Conservation (phyloP, 2,113 vertebrate species). For the Cygnus atratus region DNA sequence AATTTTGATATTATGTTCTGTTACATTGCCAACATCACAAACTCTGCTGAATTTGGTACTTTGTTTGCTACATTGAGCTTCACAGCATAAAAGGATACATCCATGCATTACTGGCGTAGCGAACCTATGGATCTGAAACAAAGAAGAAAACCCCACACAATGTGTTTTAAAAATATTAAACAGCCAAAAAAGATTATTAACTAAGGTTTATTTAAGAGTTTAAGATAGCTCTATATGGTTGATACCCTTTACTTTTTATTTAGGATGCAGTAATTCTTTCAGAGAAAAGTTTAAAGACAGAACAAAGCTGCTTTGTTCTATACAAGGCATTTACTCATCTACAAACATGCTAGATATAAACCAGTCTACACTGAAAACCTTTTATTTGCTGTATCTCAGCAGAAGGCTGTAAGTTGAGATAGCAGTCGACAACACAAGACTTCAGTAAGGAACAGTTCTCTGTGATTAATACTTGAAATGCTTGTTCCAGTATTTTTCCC, state of each 20-base stretch:
- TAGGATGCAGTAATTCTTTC: not conserved
- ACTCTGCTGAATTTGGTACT: too few species aligned
- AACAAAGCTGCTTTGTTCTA: not conserved
- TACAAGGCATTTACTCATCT: not conserved
- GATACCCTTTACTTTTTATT: not conserved
- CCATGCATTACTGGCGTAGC: constrained; percentile 92
- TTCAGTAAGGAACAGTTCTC: not conserved
- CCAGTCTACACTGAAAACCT: not conserved
- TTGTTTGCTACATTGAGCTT: not conserved
- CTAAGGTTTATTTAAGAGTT: not conserved
- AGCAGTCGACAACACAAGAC: not conserved
- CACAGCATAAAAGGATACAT: constrained; percentile 89
- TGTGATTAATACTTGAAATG: not conserved
- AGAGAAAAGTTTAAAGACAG: not conserved
- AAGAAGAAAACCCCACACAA: not conserved
- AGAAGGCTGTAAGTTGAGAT: not conserved
- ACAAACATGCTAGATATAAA: not conserved
- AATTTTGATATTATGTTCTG: not conserved
- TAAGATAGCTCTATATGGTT: not conserved
- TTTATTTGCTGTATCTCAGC: not conserved
- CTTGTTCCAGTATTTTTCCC: not conserved
- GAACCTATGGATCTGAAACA: constrained; percentile 91
- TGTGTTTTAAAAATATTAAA: not conserved
- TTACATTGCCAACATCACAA: not conserved
- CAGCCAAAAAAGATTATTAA: not conserved